Base-by-base conservation (phyloP, 1,140 invertebrate genomes). In the Pseudachorutes palmiensis region DNA sequence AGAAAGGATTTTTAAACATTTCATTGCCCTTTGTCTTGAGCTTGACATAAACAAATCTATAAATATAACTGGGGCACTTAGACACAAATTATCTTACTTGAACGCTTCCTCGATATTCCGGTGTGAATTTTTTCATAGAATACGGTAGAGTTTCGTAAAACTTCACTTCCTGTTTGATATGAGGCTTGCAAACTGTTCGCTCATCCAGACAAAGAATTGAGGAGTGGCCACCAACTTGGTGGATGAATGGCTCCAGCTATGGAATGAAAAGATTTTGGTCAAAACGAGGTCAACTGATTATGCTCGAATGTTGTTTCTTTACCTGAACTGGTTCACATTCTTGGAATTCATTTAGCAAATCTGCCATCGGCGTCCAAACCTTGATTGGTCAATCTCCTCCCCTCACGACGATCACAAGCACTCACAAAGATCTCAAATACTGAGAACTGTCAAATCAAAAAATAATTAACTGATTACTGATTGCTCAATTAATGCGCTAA, bases 191-290 rank as follows among this genome's bases (percentile, higher is more conserved):
- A 33, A 86, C 78, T 9, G 83, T 85, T 22, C 77, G 75, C 36
- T 81, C 79, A 74, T 85, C 82, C 65, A 84, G 78, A 55, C 79
- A 79, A 24, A 85, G 77, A 77, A 85, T 81, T 32, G 80, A 81
- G 16, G 81, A 82, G 72, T 83, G 82, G n/a, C 84, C 84, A 33
- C 83, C 82, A 69, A 83, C 82, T 77, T 82, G 81, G 71, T 82
- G 81, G 60, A 82, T 78, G 71, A 82, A 81, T 5, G 83, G 83
- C 65, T 78, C 74, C 70, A 78, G 71, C 77, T 78, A 66, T n/a
- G n/a, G 0, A 75, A 69, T 9, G 33, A 61, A 59, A 64, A 62
- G 62, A 63, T 60, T 30, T 29, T n/a, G 32, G 31, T 63, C 26
- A 26, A 60, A 51, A 67, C 19, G n/a, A n/a, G n/a, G n/a, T n/a